Conservation (phyloP, 53 echinoderm and acorn worm species). For the Echinarachnius parma region DNA sequence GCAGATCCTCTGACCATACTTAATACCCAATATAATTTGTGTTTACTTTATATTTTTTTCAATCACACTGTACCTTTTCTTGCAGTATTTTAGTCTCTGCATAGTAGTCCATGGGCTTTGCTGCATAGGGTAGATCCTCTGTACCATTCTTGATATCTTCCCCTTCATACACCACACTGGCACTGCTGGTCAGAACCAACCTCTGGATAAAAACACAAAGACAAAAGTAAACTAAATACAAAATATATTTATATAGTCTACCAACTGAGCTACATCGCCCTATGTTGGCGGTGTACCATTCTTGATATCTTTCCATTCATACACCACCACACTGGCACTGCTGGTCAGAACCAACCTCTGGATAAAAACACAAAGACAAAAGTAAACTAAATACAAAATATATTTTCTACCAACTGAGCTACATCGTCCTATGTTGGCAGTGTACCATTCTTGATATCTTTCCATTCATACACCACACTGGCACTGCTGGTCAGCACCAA, state of each 20-base stretch:
- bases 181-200: slow-evolving; percentile 90
- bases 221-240: too few relatives aligned
- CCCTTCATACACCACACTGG: slow-evolving; percentile 93
- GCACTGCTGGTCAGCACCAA: slow-evolving; percentile 92
- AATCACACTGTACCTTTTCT: slow-evolving; percentile 90
- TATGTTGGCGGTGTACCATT: too few relatives aligned
- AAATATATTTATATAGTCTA: too few relatives aligned
- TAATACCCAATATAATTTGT: too few relatives aligned
- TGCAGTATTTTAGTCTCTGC: slow-evolving; percentile 88
- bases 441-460: slow-evolving; percentile 74
- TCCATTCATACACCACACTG: slow-evolving; percentile 89
- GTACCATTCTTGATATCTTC: slow-evolving; percentile 75
- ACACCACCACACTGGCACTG: slow-evolving; percentile 92
- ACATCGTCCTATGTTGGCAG: too few relatives aligned
- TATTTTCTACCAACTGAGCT: too few relatives aligned
- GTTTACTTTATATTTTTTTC: too few relatives aligned
- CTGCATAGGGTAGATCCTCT: slow-evolving; percentile 86
- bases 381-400: too few relatives aligned
- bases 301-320: slow-evolving; percentile 83
- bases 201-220: slow-evolving; percentile 57
- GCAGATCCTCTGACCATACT: slow-evolving; percentile 79
- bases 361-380: too few relatives aligned
- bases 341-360: slow-evolving; percentile 94
- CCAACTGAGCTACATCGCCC: too few relatives aligned
- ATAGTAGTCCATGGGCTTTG: slow-evolving; percentile 73